Base-by-base conservation (phyloP, 2,888 invertebrate species). In the Drosophila mulleri region DNA sequence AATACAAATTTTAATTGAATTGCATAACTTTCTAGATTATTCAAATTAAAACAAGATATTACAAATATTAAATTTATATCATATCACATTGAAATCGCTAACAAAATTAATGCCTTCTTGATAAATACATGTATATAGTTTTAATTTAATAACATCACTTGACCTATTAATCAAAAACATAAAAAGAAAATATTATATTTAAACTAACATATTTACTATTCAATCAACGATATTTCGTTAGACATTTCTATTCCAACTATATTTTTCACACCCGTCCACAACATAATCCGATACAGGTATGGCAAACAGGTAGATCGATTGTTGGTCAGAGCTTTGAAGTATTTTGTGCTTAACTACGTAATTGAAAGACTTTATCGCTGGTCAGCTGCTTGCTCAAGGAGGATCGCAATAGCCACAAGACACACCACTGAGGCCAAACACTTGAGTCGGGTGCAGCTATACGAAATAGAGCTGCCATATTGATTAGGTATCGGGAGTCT, bases 401-500 rank as follows among this genome's bases (percentile, higher is more conserved):
- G 66, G 20, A 41, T 14, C 39, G 11, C n/a, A 14, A 32, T 47
- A 64, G 48, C 63, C 59, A 62, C 62, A 75, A 65, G 69, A 61
- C 56, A 16, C 39, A 9, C 35, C 47, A 11, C 23, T 9, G 64
- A 26, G 48, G 47, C 37, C 47, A 23, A n/a, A 6, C 37, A 39
- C 54, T 39, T 37, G 16, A 54, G 26, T 12, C 3, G 26, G 23
- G 23, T 26, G 37, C 54, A 72, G 56, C 39, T 67, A 50, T 47
- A 39, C 60, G 44, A 62, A 56, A 41, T 44, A 26, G 70, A 59
- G 63, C 71, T 79, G 75, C 61, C 76, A 76, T 75, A 68, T 85
- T 88, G 87, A 89, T 85, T 85, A 82, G 78, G 58, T 86, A 85
- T 84, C 83, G 71, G 71, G 67, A 58, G 41, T 45, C 48, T 66